These are phyloP conservation scores for Heliconius charithonia DNA, from an alignment of 2,888 invertebrate genomes.

Conservation along the genomic window DNA sequence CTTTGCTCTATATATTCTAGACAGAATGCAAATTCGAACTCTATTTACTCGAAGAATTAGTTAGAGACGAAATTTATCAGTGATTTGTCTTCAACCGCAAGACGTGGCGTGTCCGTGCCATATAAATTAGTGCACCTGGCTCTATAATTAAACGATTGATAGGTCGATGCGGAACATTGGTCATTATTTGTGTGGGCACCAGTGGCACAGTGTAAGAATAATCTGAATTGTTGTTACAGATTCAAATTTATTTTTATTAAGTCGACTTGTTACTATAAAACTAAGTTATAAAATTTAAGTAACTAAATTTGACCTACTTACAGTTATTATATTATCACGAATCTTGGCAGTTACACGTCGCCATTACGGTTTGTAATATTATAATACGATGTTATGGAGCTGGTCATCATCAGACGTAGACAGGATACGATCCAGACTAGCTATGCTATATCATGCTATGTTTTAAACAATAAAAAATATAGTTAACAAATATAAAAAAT, in stretches of 20 bases:
- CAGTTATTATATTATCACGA: too few relatives aligned
- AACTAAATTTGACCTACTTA: too few relatives aligned
- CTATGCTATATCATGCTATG: too few relatives aligned
- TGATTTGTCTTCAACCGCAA: slow-evolving; percentile 41
- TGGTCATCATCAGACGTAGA: too few relatives aligned
- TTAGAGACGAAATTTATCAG: slow-evolving; percentile 23
- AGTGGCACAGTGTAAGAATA: background rate
- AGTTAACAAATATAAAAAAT: too few relatives aligned
- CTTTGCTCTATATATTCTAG: background rate
- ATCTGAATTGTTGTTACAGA: background rate
- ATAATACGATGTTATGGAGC: too few relatives aligned
- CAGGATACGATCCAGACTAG: too few relatives aligned
- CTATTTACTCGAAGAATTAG: background rate
- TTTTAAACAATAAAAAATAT: too few relatives aligned
- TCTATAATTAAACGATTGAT: slow-evolving; percentile 32
- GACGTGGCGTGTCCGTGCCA: slow-evolving; percentile 35
- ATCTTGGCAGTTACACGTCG: too few relatives aligned
- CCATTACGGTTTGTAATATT: too few relatives aligned
- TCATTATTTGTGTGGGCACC: background rate
- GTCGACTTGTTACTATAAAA: too few relatives aligned
- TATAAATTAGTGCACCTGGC: slow-evolving; percentile 40
- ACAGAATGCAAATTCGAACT: background rate
- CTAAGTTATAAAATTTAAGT: too few relatives aligned
- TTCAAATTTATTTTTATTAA: background rate
- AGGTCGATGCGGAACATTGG: slow-evolving; percentile 17